These are phyloP conservation scores for Diplazon laetatorius DNA, from an alignment of 2,888 invertebrate species.

Conservation along the genomic window DNA sequence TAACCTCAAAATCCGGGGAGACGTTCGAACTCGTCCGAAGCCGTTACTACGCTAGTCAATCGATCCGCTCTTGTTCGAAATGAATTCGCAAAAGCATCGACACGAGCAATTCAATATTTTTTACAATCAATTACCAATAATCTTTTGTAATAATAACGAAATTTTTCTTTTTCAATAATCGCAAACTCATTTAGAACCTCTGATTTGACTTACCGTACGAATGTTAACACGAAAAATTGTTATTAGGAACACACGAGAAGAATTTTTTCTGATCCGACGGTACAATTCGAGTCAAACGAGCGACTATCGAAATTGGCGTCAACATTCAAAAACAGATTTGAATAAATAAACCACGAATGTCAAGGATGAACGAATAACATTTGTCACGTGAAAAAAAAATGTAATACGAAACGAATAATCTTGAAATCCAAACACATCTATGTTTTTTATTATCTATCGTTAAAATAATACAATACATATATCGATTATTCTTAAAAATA, in stretches of 20 bases:
- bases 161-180: neutral
- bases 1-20: conserved; percentile 52
- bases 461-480: conserved; percentile 80
- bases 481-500: conserved; percentile 77
- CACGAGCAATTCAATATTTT: neutral
- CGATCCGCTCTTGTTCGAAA: neutral
- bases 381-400: too few relatives aligned
- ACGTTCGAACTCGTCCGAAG: neutral
- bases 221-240: too few relatives aligned
- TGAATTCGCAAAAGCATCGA: too few relatives aligned
- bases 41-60: neutral
- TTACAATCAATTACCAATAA: neutral
- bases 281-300: conserved; percentile 33
- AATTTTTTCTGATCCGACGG: neutral
- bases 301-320: too few relatives aligned
- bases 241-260: too few relatives aligned
- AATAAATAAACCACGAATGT: neutral
- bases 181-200: neutral
- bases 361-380: conserved; percentile 5
- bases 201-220: neutral
- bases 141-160: neutral
- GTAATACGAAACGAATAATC: conserved; percentile 57
- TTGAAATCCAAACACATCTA: conserved; percentile 80
- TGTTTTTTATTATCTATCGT: conserved; percentile 76
- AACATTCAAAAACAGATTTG: too few relatives aligned